Evolutionary conservation across 2,888 invertebrate species (phyloP).

Genomic region (Malachius bipustulatus): DNA sequence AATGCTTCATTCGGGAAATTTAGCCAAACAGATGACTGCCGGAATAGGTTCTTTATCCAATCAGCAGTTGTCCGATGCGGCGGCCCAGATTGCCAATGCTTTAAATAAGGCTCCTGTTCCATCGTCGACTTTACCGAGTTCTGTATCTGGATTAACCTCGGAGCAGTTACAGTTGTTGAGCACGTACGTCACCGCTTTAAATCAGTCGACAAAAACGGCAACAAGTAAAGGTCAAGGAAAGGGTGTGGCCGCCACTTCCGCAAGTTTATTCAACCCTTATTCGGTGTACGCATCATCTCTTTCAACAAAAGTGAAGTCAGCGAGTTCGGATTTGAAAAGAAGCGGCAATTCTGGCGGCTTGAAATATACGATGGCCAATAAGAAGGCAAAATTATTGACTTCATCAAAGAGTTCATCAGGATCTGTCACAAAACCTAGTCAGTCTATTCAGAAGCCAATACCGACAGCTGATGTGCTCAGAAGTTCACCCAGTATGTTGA

Average conservation of each 20-base stretch:
- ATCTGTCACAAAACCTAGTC: neutral
- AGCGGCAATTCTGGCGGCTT: conserved; percentile 1
- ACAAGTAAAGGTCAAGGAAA: neutral
- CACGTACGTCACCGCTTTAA: neutral
- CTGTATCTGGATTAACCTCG: neutral
- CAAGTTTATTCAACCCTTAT: neutral
- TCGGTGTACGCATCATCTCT: neutral
- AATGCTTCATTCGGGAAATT: neutral
- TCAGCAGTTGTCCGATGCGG: neutral
- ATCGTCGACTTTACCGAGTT: neutral
- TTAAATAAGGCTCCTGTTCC: neutral
- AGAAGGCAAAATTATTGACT: neutral
- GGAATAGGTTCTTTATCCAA: neutral
- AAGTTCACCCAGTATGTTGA: no score
- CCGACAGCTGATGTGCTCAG: neutral
- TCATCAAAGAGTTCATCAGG: neutral
- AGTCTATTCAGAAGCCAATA: neutral
- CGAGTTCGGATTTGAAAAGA: conserved; percentile 1
- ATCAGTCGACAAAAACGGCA: neutral
- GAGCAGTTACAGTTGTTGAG: neutral
- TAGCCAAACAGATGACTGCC: neutral
- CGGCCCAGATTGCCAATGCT: neutral
- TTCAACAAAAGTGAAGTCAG: neutral
- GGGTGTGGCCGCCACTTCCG: neutral
- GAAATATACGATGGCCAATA: conserved; percentile 2